phyloP scores from a whole-genome alignment of 2,113 vertebrate species.

The Rhinichthys klamathensis region DNA sequence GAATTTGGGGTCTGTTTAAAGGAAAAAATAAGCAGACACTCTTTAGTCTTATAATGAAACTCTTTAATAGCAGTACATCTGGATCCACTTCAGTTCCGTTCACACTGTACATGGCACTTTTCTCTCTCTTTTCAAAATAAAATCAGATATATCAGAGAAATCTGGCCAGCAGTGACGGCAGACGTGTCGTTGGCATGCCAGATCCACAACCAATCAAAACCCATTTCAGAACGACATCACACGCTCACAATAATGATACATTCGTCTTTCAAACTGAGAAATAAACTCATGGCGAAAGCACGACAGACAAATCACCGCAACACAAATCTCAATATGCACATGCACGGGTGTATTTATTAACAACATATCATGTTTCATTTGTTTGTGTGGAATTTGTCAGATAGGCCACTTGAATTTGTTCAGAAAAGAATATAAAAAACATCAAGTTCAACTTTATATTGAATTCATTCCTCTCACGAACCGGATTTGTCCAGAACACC shows the following conservation, averaged over 20 bases:
- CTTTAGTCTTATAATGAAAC: constrained; percentile 39
- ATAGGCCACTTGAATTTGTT: constrained; percentile 22
- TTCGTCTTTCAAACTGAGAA: background rate
- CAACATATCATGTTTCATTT: background rate
- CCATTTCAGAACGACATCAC: constrained; percentile 22
- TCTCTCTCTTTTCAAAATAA: constrained; percentile 53
- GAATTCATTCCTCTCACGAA: background rate
- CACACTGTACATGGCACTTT: constrained; percentile 41
- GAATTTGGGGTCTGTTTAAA: too few relatives aligned
- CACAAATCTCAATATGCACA: constrained; percentile 39
- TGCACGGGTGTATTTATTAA: constrained; percentile 36
- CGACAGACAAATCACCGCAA: constrained; percentile 31
- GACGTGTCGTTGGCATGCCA: constrained; percentile 33
- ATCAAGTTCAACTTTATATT: too few relatives aligned
- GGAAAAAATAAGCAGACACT: background rate
- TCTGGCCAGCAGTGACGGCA: constrained; percentile 44
- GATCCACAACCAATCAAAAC: constrained; percentile 40
- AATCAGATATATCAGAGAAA: constrained; percentile 30
- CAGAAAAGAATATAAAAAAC: background rate
- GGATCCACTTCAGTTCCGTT: constrained; percentile 25
- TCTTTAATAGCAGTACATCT: constrained; percentile 47
- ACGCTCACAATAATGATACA: constrained; percentile 45
- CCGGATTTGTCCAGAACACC: background rate
- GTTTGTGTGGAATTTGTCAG: background rate
- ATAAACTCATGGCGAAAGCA: constrained; percentile 32